Evolutionary conservation across 2,113 vertebrate species (phyloP).

Genomic region (Equus przewalskii): DNA sequence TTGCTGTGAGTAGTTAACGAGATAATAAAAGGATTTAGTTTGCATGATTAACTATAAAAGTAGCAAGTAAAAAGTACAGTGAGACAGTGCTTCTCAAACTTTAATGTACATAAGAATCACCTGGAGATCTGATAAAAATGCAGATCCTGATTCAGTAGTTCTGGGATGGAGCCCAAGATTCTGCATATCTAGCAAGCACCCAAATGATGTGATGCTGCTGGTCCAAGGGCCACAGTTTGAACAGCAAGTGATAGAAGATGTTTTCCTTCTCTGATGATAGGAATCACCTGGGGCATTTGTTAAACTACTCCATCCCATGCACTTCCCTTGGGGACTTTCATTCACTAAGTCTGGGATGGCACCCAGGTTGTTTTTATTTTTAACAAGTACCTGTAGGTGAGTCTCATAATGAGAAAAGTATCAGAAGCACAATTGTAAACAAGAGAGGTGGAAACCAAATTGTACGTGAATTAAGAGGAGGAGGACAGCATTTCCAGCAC

Average conservation of each 20-base stretch:
- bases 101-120: background rate
- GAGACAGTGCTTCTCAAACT: background rate
- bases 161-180: too few relatives aligned
- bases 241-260: background rate
- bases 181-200: background rate
- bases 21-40: background rate
- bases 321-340: background rate
- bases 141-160: background rate
- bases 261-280: background rate
- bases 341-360: background rate
- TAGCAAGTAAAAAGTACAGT: background rate
- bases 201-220: background rate
- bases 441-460: background rate
- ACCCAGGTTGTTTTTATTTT: background rate
- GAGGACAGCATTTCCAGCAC: background rate
- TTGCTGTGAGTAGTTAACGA: background rate
- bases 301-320: background rate
- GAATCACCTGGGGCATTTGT: background rate
- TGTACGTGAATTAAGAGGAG: background rate
- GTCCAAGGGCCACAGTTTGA: background rate
- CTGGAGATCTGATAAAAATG: background rate
- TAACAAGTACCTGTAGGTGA: background rate
- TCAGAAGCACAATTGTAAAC: background rate
- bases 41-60: slow-evolving; percentile 22
- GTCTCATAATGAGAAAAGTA: background rate